phyloP scores from a whole-genome alignment of 2,113 vertebrate species.

The Ascaphus truei region DNA sequence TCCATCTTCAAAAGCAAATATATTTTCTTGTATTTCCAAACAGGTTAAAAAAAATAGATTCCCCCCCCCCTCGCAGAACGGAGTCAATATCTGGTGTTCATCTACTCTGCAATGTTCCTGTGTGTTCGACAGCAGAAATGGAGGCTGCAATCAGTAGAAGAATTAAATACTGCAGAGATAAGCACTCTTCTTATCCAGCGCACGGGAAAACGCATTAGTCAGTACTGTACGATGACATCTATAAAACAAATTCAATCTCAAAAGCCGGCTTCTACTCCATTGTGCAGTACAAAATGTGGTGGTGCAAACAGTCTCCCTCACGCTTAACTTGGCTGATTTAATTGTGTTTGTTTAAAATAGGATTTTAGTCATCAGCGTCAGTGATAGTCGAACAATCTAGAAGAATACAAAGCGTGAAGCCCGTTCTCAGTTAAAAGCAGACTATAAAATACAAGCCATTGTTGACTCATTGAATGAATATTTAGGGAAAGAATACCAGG shows the following conservation, averaged over 20 bases:
- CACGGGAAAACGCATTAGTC: slow-evolving; percentile 30
- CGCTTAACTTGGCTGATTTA: slow-evolving; percentile 5
- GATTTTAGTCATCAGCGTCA: slow-evolving; percentile 1
- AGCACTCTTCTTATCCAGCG: slow-evolving; percentile 21
- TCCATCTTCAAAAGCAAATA: too few relatives aligned
- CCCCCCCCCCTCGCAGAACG: too few relatives aligned
- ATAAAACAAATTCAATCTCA: slow-evolving; percentile 32
- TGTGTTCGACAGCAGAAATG: slow-evolving; percentile 1
- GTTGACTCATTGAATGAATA: too few relatives aligned
- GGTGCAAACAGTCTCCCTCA: slow-evolving; percentile 19
- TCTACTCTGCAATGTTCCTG: neutral
- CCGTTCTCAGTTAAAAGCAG: too few relatives aligned
- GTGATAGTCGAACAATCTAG: neutral
- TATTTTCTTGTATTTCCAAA: too few relatives aligned
- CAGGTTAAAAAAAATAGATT: neutral
- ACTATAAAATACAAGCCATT: too few relatives aligned
- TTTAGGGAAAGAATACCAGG: too few relatives aligned
- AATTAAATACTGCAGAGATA: slow-evolving; percentile 33
- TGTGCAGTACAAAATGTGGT: slow-evolving; percentile 19
- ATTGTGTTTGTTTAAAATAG: slow-evolving; percentile 23
- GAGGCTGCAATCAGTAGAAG: slow-evolving; percentile 12
- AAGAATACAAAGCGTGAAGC: neutral
- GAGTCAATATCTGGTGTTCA: slow-evolving; percentile 5
- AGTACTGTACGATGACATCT: slow-evolving; percentile 29
- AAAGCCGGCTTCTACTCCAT: slow-evolving; percentile 25